Conservation (phyloP, 2,113 vertebrate species). For the Mirza zaza region DNA sequence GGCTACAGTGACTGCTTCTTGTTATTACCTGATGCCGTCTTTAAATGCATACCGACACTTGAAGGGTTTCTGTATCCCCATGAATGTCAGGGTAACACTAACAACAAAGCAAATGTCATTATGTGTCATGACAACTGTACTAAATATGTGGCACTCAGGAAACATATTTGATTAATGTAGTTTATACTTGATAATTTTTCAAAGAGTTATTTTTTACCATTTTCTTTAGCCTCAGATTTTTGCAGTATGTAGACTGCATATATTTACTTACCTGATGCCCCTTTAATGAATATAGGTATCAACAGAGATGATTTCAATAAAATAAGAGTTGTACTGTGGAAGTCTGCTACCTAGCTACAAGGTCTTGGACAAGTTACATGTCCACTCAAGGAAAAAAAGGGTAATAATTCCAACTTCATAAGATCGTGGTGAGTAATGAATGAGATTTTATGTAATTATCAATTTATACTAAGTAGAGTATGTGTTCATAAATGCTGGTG, state of each 20-base stretch:
- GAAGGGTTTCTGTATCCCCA: neutral
- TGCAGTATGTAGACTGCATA: neutral
- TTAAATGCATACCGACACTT: neutral
- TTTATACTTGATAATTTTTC: neutral
- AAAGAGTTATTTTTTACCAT: neutral
- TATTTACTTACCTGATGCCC: neutral
- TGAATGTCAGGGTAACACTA: neutral
- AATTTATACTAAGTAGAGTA: neutral
- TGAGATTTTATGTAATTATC: neutral
- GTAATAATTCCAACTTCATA: neutral
- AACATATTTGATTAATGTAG: neutral
- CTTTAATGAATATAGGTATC: neutral
- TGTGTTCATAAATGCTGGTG: neutral
- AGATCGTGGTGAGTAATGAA: neutral
- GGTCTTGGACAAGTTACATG: neutral
- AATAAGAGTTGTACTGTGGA: neutral
- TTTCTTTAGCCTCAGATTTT: neutral
- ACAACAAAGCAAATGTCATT: neutral
- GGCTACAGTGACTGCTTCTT: neutral
- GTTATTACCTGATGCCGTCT: neutral
- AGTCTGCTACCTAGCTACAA: neutral
- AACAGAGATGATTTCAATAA: neutral
- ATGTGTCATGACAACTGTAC: fast-evolving
- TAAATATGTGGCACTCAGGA: neutral
- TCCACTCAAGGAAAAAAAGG: neutral